These are phyloP conservation scores for Conomelus anceps DNA, from an alignment of 2,888 invertebrate genomes.

Conservation along the genomic window DNA sequence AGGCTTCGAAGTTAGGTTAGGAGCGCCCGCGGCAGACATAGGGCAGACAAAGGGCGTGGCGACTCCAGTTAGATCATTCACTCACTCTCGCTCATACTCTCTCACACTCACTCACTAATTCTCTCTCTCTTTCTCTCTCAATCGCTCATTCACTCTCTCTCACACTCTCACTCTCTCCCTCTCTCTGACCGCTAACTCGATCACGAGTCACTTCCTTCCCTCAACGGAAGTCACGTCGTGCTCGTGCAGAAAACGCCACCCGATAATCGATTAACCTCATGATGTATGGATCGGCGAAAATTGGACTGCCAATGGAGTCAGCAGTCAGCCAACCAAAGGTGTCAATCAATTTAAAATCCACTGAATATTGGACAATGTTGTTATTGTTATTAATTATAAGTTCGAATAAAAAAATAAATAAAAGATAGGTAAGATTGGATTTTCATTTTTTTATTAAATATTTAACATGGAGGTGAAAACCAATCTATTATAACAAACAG, in stretches of 20 bases:
- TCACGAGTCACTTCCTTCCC: not conserved
- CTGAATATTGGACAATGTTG: not conserved
- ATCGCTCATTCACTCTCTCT: not conserved
- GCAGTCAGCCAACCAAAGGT: no score
- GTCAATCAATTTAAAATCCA: not conserved
- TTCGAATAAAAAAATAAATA: no score
- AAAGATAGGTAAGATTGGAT: not conserved
- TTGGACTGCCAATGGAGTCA: no score
- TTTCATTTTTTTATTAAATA: no score
- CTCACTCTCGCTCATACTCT: no score
- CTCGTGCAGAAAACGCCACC: not conserved
- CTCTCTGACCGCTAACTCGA: constrained; percentile 6
- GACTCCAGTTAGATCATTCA: no score
- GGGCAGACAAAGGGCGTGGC: not conserved
- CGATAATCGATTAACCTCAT: constrained; percentile 2
- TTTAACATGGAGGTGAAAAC: no score
- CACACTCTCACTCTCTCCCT: not conserved
- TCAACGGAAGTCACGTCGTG: constrained; percentile 8
- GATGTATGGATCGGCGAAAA: not conserved
- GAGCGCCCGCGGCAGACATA: not conserved
- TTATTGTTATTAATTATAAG: not conserved
- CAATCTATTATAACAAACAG: no score
- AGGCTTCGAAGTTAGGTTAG: not conserved
- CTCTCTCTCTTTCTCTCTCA: no score
- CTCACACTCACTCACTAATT: no score